Evolutionary conservation across 2,888 invertebrate genomes (phyloP), one percentile per base, ranked within the genome.

Genomic region (Punctoribates punctum): DNA sequence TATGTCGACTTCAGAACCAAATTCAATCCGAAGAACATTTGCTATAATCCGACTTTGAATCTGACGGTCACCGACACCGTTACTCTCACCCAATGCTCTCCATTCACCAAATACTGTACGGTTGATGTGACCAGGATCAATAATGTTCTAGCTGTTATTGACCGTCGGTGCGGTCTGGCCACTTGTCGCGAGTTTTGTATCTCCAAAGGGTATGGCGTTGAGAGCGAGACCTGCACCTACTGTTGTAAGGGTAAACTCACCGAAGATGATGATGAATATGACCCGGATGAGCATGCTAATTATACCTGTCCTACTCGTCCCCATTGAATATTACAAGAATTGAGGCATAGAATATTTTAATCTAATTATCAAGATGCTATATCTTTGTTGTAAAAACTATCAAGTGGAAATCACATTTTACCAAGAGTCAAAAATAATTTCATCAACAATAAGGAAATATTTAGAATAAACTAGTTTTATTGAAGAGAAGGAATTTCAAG

Each of bases 231-330:
- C n/a, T 75, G 75, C 48, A 46, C 70, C 17, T 75, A 46, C 67
- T 75, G 75, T 57, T 75, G 75, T 25, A 46, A 27, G 6, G 67
- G 75, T 6, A 65, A 70, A 15, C 17, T 75, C 8, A 42, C 34
- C 25, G 75, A 75, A 72, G 75, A 75, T 70, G 70, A 75, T 46
- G 67, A 65, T 11, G 67, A 72, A 6, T 75, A 67, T 54, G 75
- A 75, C 62, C 67, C 34, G 20, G 75, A 75, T 17, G 27, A 67
- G 4, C 9, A 25, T 17, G 23, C 25, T 42, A 42, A 34, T 27
- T 75, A 75, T 20, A 34, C 17, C n/a, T 75, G 75, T 23, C 75
- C 70, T n/a, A 70, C 1, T 25, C 65, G 27, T 29, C 73, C 46
- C 2, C 73, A 73, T 73, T 73, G 51, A 29, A 27, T 17, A 25